These are phyloP conservation scores for Encarsia formosa DNA, from an alignment of 2,888 invertebrate species.

Conservation along the genomic window DNA sequence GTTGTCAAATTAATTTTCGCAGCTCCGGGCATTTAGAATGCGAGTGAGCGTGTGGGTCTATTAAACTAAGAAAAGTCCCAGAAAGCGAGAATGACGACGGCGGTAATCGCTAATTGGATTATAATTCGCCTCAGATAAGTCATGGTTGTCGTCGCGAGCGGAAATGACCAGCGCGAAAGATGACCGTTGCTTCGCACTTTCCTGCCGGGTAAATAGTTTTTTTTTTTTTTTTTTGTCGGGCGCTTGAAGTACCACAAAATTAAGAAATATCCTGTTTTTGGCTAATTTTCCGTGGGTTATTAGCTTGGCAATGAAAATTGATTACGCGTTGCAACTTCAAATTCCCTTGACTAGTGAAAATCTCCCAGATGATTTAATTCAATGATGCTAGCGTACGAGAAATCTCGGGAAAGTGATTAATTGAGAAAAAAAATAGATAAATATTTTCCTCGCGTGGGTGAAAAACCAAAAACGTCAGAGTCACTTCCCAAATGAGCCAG, in stretches of 20 bases:
- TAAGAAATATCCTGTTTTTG: not conserved
- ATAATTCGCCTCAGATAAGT: slow-evolving; percentile 50
- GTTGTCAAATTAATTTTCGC: slow-evolving; percentile 5
- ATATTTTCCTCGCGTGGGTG: too few species aligned
- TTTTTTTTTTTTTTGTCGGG: not conserved
- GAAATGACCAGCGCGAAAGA: not conserved
- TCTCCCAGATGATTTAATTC: too few species aligned
- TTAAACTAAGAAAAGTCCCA: too few species aligned
- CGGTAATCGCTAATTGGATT: slow-evolving; percentile 51
- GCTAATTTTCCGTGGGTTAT: too few species aligned
- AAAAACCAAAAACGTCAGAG: too few species aligned
- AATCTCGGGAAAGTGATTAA: too few species aligned
- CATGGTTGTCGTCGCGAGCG: slow-evolving; percentile 46
- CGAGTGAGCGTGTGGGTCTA: slow-evolving; percentile 28
- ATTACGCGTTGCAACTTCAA: too few species aligned
- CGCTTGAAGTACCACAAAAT: not conserved
- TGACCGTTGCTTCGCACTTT: slow-evolving; percentile 9
- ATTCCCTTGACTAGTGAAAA: too few species aligned
- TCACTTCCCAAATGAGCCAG: too few species aligned
- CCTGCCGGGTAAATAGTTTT: slow-evolving; percentile 3
- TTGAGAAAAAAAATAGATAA: too few species aligned
- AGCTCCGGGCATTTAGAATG: not conserved
- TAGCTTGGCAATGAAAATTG: too few species aligned
- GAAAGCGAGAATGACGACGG: slow-evolving; percentile 23
- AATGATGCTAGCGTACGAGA: too few species aligned